Conservation (phyloP, 2,888 invertebrate species). For the Dromius quadrimaculatus region DNA sequence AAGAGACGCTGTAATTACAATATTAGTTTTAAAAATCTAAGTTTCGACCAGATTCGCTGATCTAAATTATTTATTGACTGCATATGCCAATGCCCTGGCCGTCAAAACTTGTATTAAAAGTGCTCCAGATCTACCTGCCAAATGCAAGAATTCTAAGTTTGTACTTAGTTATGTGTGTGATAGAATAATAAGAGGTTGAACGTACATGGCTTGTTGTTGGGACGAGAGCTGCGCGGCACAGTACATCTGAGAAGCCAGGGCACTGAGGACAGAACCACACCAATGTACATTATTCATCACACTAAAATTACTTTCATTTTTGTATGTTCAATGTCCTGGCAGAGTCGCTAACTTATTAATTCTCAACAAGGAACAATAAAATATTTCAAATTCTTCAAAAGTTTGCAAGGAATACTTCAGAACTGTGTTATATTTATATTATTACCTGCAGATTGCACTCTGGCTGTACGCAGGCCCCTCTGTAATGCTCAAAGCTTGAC, state of each 20-base stretch:
- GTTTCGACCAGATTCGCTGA: no score
- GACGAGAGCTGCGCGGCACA: conserved; percentile 91
- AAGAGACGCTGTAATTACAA: conserved; percentile 8
- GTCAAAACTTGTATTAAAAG: conserved; percentile 53
- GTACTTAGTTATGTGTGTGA: conserved; percentile 9
- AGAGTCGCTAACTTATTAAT: conserved; percentile 41
- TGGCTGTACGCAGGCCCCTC: conserved; percentile 99
- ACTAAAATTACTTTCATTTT: conserved; percentile 38
- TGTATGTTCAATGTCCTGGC: conserved; percentile 58
- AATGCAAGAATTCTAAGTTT: no score
- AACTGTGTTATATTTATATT: no score
- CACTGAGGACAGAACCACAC: conserved; percentile 82
- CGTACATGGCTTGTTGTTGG: conserved; percentile 95
- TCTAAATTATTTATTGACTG: no score
- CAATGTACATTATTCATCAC: conserved; percentile 45
- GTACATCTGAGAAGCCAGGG: conserved; percentile 97
- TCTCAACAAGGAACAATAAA: background rate
- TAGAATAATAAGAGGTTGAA: conserved; percentile 60
- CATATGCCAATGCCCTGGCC: conserved; percentile 93
- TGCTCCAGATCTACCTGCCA: conserved; percentile 53
- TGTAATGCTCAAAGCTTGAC: conserved; percentile 95
- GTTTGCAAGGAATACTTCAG: no score
- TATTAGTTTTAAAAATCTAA: conserved; percentile 21
- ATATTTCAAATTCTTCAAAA: background rate
- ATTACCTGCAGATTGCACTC: conserved; percentile 98